phyloP scores from a whole-genome alignment of 92 coral and sea anemone genomes.

The Palythoa grandiflora region DNA sequence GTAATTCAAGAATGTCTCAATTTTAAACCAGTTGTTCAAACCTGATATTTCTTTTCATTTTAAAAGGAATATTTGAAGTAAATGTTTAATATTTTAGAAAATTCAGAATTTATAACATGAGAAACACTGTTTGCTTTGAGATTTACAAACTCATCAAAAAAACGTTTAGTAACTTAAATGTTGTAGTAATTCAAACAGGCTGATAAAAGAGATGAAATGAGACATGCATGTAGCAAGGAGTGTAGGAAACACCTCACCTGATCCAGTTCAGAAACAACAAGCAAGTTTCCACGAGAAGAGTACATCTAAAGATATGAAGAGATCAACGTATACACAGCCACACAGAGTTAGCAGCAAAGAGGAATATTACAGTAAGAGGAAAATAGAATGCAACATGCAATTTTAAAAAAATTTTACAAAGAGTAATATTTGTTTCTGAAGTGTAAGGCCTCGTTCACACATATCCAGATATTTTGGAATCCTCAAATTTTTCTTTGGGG shows the following conservation, averaged over 20 bases:
- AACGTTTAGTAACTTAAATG: background rate
- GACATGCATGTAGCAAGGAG: background rate
- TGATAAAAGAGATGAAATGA: background rate
- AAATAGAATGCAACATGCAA: background rate
- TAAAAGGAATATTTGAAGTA: too few species aligned
- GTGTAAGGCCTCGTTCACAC: too few species aligned
- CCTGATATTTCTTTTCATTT: too few species aligned
- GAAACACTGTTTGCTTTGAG: too few species aligned
- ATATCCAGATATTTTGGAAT: too few species aligned
- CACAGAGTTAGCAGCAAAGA: conserved; percentile 22
- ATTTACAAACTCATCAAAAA: background rate
- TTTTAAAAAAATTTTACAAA: too few species aligned
- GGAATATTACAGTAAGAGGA: background rate
- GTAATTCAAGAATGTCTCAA: too few species aligned
- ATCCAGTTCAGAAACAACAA: conserved; percentile 85
- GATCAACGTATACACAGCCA: conserved; percentile 31
- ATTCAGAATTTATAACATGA: too few species aligned
- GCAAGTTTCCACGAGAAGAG: conserved; percentile 80
- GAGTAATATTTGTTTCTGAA: too few species aligned
- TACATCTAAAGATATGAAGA: conserved; percentile 68
- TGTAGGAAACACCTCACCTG: conserved; percentile 72
- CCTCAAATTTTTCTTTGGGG: too few species aligned
- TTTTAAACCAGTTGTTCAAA: too few species aligned
- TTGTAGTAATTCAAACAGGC: background rate
- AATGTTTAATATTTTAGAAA: too few species aligned